A percentile compares a stretch with the other conserved stretches of the same genome.
Evolutionary conservation across 2,797 vertebrate genomes (phyloP).

Genomic region (Betta splendens): DNA sequence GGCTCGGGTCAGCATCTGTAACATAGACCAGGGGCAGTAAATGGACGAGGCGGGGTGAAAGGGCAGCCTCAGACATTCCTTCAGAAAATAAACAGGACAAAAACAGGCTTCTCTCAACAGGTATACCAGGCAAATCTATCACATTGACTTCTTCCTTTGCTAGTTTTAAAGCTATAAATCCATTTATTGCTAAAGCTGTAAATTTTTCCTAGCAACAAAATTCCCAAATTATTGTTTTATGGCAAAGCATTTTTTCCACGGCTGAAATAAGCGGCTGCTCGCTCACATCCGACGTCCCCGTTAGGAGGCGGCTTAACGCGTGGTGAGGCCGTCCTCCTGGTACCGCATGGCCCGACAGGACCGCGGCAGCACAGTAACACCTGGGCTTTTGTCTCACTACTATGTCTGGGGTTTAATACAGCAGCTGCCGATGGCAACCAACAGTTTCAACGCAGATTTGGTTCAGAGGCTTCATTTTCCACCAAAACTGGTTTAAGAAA

Average conservation of each 20-base stretch:
- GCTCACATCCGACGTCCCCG: constrained; percentile 61
- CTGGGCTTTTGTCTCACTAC: constrained; percentile 71
- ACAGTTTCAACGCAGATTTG: constrained; percentile 7
- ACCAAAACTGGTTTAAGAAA: constrained; percentile 13
- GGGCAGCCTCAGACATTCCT: constrained; percentile 75
- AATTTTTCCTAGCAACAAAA: constrained; percentile 3
- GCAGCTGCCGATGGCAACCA: constrained; percentile 61
- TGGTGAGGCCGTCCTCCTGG: constrained; percentile 65
- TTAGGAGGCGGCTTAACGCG: constrained; percentile 65
- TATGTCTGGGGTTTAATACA: constrained; percentile 59
- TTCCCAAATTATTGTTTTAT: background rate
- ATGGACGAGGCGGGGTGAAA: constrained; percentile 77
- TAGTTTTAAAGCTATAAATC: constrained; percentile 27
- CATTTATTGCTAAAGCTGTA: constrained; percentile 9
- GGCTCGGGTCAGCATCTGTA: constrained; percentile 75
- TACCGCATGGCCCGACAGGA: constrained; percentile 55
- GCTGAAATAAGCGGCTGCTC: constrained; percentile 14
- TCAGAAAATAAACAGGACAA: constrained; percentile 79
- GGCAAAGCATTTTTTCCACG: background rate
- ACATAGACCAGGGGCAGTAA: constrained; percentile 78
- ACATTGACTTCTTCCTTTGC: constrained; percentile 27
- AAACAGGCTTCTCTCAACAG: constrained; percentile 70
- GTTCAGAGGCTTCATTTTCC: background rate
- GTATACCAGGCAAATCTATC: constrained; percentile 65
- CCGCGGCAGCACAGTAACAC: constrained; percentile 48